Evolutionary conservation across 1,140 invertebrate genomes (phyloP), one percentile per base, ranked within the genome.

Genomic region (Megalonaias nervosa): DNA sequence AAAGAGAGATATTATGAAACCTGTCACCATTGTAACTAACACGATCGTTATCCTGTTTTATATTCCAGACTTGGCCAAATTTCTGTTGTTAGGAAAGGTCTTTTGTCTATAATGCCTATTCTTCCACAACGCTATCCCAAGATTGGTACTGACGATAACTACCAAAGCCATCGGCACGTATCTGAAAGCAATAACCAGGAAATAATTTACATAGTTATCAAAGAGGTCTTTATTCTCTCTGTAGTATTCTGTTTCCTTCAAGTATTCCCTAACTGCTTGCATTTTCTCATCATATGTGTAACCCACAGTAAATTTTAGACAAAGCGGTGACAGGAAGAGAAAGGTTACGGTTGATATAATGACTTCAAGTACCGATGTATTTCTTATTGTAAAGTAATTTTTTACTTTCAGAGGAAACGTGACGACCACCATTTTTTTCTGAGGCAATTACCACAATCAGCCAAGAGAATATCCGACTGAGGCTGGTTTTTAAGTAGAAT

Each of bases 321-420:
- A n/a, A 9, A 62, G 17, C 12, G 23, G 17, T 9, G 61, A 31
- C 1, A 73, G 11, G 31, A 38, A 21, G 9, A 19, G 26, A 38
- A 73, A 66, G 4, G 71, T 73, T 15, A 21, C 19, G 12, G 23
- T 1, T 38, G 64, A 73, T 55, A 61, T 14, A 17, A 65, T 9
- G 21, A 66, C 38, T 17, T 31, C 57, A 21, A n/a, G 21, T 16
- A 67, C 3, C 16, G 26, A 56, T 71, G 61, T 62, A 56, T 17
- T 38, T 3, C 23, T 56, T 61, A 17, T 60, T 1, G 56, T 71
- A 23, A 38, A 57, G 12, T 57, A 58, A 58, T 19, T 16, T 19
- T 70, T 73, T 0, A 67, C 71, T 58, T 76, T 76, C 55, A 80
- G 57, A 21, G 79, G 79, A 67, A 80, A 70, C 19, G 74, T 19